Conservation (phyloP, 2,888 invertebrate species). For the Dryococelus australis region DNA sequence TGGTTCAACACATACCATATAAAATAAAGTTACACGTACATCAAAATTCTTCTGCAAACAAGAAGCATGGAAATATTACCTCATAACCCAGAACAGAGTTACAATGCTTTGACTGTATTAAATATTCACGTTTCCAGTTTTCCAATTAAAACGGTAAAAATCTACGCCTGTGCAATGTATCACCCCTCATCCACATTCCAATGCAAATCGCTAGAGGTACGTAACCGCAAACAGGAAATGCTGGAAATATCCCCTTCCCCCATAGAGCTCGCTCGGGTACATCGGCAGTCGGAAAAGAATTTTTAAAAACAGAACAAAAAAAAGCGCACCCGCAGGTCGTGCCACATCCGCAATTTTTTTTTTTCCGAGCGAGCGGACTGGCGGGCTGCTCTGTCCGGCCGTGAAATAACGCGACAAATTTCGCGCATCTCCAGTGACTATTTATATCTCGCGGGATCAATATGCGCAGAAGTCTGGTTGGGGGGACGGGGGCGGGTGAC, state of each 20-base stretch:
- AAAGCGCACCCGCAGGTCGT: background rate
- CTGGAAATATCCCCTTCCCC: background rate
- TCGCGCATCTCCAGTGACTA: slow-evolving; percentile 6
- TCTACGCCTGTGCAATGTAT: background rate
- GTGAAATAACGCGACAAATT: slow-evolving; percentile 16
- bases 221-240: background rate
- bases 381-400: background rate
- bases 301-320: background rate
- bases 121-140: too few species aligned
- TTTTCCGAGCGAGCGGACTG: background rate
- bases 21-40: too few species aligned
- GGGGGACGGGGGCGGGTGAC: background rate
- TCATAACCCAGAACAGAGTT: too few species aligned
- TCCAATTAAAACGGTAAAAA: too few species aligned
- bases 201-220: background rate
- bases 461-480: background rate
- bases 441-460: slow-evolving; percentile 9
- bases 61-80: too few species aligned
- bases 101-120: too few species aligned
- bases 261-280: background rate
- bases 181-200: background rate
- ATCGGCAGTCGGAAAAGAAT: background rate
- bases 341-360: background rate
- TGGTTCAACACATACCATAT: too few species aligned
- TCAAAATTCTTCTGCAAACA: too few species aligned